These are phyloP conservation scores for Trichonephila clavata DNA, from an alignment of 1,140 invertebrate genomes.

Conservation along the genomic window DNA sequence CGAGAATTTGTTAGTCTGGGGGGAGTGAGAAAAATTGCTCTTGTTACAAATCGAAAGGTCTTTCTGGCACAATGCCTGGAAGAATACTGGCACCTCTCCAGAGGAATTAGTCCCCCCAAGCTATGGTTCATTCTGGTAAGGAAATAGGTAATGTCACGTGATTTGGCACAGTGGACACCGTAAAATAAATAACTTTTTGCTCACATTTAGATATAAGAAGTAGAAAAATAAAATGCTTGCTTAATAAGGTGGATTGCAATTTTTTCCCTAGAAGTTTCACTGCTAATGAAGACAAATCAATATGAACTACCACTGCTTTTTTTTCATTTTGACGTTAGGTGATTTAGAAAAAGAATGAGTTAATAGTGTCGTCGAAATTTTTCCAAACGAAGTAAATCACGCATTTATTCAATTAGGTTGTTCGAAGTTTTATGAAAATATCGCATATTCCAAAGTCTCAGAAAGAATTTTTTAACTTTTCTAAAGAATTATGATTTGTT, in stretches of 20 bases:
- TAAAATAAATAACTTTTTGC: constrained; percentile 50
- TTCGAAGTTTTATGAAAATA: too few species aligned
- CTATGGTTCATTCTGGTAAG: neutral
- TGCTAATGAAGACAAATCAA: neutral
- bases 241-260: neutral
- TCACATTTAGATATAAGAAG: neutral
- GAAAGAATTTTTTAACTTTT: too few species aligned
- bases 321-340: neutral
- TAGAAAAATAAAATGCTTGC: neutral
- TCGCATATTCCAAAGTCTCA: too few species aligned
- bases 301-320: neutral
- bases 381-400: neutral
- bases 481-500: too few species aligned
- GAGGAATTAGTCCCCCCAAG: constrained; percentile 43
- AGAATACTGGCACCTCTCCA: constrained; percentile 40
- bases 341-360: neutral
- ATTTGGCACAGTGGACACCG: constrained; percentile 8
- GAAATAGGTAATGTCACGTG: constrained; percentile 11
- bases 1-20: neutral
- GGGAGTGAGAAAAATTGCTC: constrained; percentile 51
- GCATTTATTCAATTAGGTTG: neutral
- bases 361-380: neutral
- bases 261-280: neutral
- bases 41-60: constrained; percentile 41
- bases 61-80: constrained; percentile 53